A percentile compares a stretch with the other conserved stretches of the same genome.
These are phyloP conservation scores for Malacosoma neustria DNA, from an alignment of 2,888 invertebrate genomes.

Conservation along the genomic window DNA sequence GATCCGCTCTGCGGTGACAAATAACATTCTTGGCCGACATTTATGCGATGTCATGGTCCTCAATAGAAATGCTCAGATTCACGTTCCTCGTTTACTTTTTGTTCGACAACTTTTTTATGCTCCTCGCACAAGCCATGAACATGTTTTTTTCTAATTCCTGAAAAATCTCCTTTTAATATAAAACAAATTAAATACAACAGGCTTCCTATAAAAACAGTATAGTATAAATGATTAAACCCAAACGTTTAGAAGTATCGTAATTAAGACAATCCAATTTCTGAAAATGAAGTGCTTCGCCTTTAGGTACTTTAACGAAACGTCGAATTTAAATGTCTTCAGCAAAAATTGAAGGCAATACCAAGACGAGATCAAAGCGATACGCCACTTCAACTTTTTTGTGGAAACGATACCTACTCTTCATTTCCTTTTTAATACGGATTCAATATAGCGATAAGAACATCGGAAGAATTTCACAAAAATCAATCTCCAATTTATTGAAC, in stretches of 20 bases:
- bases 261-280: constrained; percentile 32
- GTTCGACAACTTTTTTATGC: constrained; percentile 46
- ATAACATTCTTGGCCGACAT: constrained; percentile 61
- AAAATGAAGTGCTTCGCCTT: constrained; percentile 22
- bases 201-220: background rate
- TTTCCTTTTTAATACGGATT: constrained; percentile 47
- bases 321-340: constrained; percentile 36
- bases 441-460: constrained; percentile 44
- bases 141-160: constrained; percentile 17
- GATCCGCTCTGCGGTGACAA: constrained; percentile 50
- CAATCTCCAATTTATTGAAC: constrained; percentile 21
- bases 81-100: constrained; percentile 49
- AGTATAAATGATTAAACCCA: background rate
- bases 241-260: constrained; percentile 9
- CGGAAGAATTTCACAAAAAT: constrained; percentile 25
- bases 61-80: constrained; percentile 68
- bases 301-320: constrained; percentile 25
- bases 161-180: background rate
- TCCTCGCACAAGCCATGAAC: constrained; percentile 31
- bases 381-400: constrained; percentile 39
- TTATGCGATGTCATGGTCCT: constrained; percentile 66
- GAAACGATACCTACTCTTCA: constrained; percentile 44
- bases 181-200: background rate
- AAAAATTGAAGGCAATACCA: constrained; percentile 37
- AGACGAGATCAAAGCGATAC: constrained; percentile 41